Evolutionary conservation across 2,797 vertebrate species (phyloP).

Genomic region (Ataeniobius toweri): DNA sequence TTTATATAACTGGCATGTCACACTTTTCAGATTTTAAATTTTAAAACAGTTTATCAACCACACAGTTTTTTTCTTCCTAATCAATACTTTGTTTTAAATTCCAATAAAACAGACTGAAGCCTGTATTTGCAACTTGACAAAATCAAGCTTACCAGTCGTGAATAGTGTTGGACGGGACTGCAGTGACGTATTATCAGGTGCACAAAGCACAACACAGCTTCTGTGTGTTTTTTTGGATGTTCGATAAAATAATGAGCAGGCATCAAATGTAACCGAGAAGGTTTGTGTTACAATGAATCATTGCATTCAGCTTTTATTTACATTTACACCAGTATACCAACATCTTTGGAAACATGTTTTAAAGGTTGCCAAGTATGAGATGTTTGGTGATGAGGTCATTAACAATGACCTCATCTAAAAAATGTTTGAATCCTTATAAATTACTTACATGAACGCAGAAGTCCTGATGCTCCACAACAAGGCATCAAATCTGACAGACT

Average conservation of each 20-base stretch:
- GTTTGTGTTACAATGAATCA: neutral
- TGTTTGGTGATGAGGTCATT: neutral
- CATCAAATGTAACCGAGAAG: neutral
- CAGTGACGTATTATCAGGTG: neutral
- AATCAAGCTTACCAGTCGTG: neutral
- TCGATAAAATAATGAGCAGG: too few relatives aligned
- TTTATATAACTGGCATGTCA: too few relatives aligned
- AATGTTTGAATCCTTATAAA: too few relatives aligned
- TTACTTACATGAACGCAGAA: neutral
- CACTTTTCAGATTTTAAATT: too few relatives aligned
- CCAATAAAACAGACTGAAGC: neutral
- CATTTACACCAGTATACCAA: neutral
- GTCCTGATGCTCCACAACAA: neutral
- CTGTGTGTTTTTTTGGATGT: too few relatives aligned
- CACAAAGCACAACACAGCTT: too few relatives aligned
- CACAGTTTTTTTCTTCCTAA: too few relatives aligned
- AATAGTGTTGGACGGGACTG: neutral
- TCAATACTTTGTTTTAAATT: too few relatives aligned
- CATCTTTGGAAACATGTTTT: neutral
- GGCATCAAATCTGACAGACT: neutral
- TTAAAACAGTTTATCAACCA: too few relatives aligned
- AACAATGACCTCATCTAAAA: too few relatives aligned
- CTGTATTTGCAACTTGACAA: neutral
- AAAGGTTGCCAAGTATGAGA: neutral
- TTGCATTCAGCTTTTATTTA: neutral